Conservation (phyloP, 2,888 invertebrate species). For the Amblyjoppa fuscipennis region DNA sequence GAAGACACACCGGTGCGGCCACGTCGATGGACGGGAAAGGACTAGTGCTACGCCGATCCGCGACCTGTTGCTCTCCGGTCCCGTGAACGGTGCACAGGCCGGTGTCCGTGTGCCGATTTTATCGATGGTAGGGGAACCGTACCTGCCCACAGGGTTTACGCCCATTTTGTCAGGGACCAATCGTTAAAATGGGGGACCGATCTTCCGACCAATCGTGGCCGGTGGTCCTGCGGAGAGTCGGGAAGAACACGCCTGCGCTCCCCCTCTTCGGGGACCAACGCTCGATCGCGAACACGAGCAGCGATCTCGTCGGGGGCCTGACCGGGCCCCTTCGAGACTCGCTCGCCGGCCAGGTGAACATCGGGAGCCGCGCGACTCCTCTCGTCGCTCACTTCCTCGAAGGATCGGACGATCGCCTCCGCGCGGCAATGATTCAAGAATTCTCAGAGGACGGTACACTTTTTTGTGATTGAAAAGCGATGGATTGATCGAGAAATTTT, state of each 20-base stretch:
- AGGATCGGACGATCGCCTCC: background rate
- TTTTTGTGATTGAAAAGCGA: background rate
- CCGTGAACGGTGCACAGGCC: conserved; percentile 72
- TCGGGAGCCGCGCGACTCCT: conserved; percentile 21
- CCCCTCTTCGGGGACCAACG: background rate
- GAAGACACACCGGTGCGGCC: conserved; percentile 81
- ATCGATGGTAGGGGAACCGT: conserved; percentile 47
- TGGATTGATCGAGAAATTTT: background rate
- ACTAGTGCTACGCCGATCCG: conserved; percentile 82
- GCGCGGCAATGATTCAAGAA: background rate
- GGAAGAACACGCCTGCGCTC: conserved; percentile 10
- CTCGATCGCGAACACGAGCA: conserved; percentile 23
- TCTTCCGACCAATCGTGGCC: conserved; percentile 72
- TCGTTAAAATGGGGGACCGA: conserved; percentile 59
- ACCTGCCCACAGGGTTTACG: conserved; percentile 62
- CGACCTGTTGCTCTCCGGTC: conserved; percentile 82
- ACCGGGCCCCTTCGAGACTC: conserved; percentile 21
- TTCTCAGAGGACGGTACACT: background rate
- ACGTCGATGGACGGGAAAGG: conserved; percentile 84
- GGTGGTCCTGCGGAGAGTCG: background rate
- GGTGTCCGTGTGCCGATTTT: conserved; percentile 68
- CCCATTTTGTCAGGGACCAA: conserved; percentile 68
- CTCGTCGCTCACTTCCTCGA: conserved; percentile 41
- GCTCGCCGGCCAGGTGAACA: conserved; percentile 50
- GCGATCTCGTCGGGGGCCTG: conserved; percentile 19